Conservation (phyloP, 2,888 invertebrate genomes). For the Galeopsomyia nigrocyanea region DNA sequence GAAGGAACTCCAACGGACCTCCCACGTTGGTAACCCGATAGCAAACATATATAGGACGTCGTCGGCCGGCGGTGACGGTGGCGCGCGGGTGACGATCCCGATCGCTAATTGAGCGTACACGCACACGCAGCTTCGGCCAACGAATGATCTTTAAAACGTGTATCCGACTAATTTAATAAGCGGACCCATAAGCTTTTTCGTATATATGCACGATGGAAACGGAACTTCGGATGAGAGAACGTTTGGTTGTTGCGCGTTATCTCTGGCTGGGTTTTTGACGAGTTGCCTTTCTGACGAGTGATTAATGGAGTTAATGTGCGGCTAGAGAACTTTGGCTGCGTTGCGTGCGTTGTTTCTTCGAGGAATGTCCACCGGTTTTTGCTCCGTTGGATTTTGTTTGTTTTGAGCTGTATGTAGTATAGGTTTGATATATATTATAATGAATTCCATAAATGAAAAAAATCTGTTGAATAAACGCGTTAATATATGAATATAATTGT, state of each 20-base stretch:
- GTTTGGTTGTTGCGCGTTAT: not conserved
- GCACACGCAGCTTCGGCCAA: slow-evolving; percentile 38
- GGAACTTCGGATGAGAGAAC: slow-evolving; percentile 35
- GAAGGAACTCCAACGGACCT: slow-evolving; percentile 65
- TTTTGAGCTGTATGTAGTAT: too few species aligned
- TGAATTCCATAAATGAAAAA: too few species aligned
- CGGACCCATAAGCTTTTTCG: slow-evolving; percentile 6
- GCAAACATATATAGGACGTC: too few species aligned
- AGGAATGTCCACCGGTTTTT: not conserved
- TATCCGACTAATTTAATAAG: slow-evolving; percentile 60
- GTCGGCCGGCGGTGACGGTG: slow-evolving; percentile 46
- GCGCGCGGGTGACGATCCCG: slow-evolving; percentile 64
- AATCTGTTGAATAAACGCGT: too few species aligned
- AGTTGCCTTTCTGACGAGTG: slow-evolving; percentile 14
- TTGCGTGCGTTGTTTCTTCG: not conserved
- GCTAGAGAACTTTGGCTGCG: not conserved
- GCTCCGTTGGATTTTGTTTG: not conserved
- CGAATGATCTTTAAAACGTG: slow-evolving; percentile 62
- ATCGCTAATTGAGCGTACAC: slow-evolving; percentile 66
- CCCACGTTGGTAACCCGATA: slow-evolving; percentile 25
- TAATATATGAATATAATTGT: too few species aligned
- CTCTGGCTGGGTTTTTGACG: not conserved
- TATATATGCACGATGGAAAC: slow-evolving; percentile 9
- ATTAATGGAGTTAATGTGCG: slow-evolving; percentile 22
- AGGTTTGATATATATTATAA: too few species aligned